Conservation (phyloP, 2,797 vertebrate species). For the Halcyon chelicuti region DNA sequence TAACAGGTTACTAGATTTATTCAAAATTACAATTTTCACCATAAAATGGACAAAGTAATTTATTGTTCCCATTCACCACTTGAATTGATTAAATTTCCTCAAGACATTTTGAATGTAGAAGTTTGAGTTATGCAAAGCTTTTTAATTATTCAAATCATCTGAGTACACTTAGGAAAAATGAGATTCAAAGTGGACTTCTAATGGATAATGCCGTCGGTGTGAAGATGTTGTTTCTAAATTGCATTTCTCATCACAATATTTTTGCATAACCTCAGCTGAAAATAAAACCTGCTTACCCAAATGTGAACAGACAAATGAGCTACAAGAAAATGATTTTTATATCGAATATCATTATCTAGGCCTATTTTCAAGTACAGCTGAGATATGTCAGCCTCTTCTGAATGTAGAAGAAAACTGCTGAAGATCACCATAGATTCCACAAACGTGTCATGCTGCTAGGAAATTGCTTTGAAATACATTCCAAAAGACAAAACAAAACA, state of each 20-base stretch:
- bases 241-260: constrained; percentile 12
- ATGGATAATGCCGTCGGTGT: background rate
- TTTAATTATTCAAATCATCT: constrained; percentile 25
- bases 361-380: background rate
- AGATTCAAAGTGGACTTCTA: background rate
- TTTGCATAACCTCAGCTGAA: constrained; percentile 9
- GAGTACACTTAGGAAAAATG: background rate
- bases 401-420: background rate
- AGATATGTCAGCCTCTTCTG: background rate
- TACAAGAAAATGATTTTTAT: background rate
- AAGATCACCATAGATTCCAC: background rate
- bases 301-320: background rate
- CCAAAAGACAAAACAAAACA: background rate
- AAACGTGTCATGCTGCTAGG: constrained; percentile 1
- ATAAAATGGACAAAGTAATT: background rate
- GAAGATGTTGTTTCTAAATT: background rate
- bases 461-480: constrained; percentile 11
- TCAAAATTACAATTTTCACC: background rate
- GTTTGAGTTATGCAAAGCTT: background rate
- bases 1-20: background rate
- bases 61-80: background rate
- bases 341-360: background rate
- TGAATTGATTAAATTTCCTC: background rate
- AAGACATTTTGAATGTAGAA: accelerated
- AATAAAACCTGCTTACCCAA: background rate